phyloP scores from a whole-genome alignment of 2,797 vertebrate species.

The Trichosurus vulpecula region DNA sequence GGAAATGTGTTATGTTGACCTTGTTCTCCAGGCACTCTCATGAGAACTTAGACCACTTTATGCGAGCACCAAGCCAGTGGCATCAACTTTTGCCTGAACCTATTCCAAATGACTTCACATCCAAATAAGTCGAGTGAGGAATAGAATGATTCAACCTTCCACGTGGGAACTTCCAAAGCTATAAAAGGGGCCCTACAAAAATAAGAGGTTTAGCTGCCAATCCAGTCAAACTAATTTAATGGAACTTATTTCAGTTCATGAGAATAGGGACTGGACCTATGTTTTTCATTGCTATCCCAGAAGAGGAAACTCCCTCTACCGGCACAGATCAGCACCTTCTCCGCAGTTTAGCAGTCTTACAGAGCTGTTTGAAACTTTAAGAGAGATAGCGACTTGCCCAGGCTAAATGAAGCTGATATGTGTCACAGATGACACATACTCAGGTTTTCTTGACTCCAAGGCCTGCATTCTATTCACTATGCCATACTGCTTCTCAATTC shows the following conservation, averaged over 20 bases:
- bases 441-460: background rate
- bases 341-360: background rate
- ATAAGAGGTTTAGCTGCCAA: background rate
- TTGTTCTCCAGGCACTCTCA: rapidly evolving
- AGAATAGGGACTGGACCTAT: background rate
- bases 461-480: background rate
- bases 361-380: background rate
- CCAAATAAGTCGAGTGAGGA: background rate
- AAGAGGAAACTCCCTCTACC: background rate
- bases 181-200: background rate
- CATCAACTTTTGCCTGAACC: background rate
- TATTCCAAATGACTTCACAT: background rate
- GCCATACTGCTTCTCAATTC: background rate
- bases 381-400: background rate
- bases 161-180: background rate
- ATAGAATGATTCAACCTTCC: background rate
- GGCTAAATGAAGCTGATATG: background rate
- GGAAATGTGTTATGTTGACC: constrained; percentile 8
- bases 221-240: background rate
- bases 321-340: background rate
- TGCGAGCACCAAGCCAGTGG: background rate
- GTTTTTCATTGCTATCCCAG: background rate
- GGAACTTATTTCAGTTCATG: background rate
- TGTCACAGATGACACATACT: background rate
- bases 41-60: background rate